Conservation (phyloP, 2,113 vertebrate species). For the Gavialis gangeticus region DNA sequence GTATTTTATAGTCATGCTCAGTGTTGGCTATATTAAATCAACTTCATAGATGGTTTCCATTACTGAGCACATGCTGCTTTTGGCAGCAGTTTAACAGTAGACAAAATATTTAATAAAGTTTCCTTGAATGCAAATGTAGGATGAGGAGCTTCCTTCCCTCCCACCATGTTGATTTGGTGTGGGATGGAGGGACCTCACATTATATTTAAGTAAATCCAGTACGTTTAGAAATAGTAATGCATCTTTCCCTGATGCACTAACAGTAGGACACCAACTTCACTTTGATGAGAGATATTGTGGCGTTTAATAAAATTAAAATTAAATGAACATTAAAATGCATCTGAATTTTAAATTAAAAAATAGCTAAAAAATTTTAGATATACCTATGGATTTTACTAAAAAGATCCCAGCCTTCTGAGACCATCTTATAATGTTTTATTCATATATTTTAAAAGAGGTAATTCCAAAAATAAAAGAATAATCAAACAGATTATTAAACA, state of each 20-base stretch:
- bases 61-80: too few species aligned
- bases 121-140: too few species aligned
- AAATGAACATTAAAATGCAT: neutral
- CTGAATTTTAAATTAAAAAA: conserved; percentile 3
- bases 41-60: too few species aligned
- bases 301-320: neutral
- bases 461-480: neutral
- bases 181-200: too few species aligned
- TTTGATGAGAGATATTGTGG: neutral
- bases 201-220: too few species aligned
- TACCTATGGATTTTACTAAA: neutral
- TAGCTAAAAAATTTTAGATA: neutral
- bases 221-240: neutral
- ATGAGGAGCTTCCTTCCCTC: too few species aligned
- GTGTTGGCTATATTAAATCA: too few species aligned
- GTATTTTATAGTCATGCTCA: too few species aligned
- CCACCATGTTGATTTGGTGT: too few species aligned
- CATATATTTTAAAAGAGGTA: neutral
- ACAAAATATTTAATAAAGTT: too few species aligned
- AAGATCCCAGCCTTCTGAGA: neutral
- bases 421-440: neutral
- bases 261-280: neutral
- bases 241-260: neutral
- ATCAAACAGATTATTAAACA: neutral
- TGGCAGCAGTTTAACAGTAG: too few species aligned